Evolutionary conservation across 2,113 vertebrate species (phyloP).

Genomic region (Pollimyrus isidori): DNA sequence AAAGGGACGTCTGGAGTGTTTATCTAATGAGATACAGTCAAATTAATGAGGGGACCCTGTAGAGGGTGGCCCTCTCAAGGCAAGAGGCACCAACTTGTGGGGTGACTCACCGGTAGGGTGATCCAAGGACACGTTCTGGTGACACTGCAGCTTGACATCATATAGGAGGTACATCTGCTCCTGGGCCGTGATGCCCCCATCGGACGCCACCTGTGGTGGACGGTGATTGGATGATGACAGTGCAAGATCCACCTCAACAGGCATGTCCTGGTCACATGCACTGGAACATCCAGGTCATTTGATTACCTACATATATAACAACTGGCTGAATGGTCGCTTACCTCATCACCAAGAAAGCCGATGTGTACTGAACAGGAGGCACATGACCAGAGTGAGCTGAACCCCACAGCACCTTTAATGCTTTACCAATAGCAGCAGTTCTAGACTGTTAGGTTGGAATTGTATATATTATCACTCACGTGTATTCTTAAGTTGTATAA

Average conservation of each 20-base stretch:
- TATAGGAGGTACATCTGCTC: conserved; percentile 80
- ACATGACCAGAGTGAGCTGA: not conserved
- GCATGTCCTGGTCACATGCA: not conserved
- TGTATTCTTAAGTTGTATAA: too few species aligned
- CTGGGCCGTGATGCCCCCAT: conserved; percentile 68
- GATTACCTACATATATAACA: not conserved
- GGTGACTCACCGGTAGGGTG: conserved; percentile 48
- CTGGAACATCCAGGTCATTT: not conserved
- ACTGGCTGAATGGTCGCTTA: not conserved
- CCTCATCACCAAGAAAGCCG: not conserved
- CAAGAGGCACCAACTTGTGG: not conserved
- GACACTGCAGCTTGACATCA: conserved; percentile 71
- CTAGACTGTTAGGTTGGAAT: too few species aligned
- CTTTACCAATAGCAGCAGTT: not conserved
- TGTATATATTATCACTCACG: too few species aligned
- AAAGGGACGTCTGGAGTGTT: not conserved
- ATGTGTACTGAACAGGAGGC: not conserved
- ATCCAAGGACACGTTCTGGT: conserved; percentile 65
- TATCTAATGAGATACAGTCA: not conserved
- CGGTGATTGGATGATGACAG: conserved; percentile 4
- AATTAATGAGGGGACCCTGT: not conserved
- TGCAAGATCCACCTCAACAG: not conserved
- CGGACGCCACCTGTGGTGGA: conserved; percentile 61
- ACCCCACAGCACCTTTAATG: not conserved
- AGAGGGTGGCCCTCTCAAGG: not conserved